These are phyloP conservation scores for Anser cygnoides DNA, from an alignment of 2,113 vertebrate genomes.

Conservation along the genomic window DNA sequence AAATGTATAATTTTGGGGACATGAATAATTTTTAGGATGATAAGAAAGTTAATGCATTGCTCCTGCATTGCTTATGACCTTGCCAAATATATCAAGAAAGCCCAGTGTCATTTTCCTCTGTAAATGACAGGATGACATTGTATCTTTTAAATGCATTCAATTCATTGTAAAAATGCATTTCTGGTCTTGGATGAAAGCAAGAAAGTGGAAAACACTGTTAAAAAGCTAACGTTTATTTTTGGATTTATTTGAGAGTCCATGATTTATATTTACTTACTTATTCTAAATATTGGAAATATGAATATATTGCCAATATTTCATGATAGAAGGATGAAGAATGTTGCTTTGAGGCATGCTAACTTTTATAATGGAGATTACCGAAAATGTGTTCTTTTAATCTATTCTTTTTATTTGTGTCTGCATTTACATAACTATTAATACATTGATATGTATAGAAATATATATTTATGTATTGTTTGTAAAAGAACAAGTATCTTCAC, in stretches of 20 bases:
- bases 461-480: neutral
- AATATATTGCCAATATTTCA: neutral
- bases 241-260: neutral
- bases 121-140: neutral
- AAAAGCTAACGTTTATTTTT: neutral
- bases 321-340: neutral
- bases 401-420: neutral
- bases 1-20: conserved; percentile 7
- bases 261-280: neutral
- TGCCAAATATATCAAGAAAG: neutral
- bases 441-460: neutral
- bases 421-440: neutral
- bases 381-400: neutral
- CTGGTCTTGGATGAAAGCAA: neutral
- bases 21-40: conserved; percentile 3
- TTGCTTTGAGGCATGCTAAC: neutral
- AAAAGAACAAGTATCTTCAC: neutral
- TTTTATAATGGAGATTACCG: neutral
- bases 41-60: neutral
- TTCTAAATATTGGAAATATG: neutral
- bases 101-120: neutral
- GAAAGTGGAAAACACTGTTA: neutral
- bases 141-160: neutral
- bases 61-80: conserved; percentile 11
- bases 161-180: neutral